Conservation (phyloP, 1,140 invertebrate genomes). For the Drosophila pallidifrons region DNA sequence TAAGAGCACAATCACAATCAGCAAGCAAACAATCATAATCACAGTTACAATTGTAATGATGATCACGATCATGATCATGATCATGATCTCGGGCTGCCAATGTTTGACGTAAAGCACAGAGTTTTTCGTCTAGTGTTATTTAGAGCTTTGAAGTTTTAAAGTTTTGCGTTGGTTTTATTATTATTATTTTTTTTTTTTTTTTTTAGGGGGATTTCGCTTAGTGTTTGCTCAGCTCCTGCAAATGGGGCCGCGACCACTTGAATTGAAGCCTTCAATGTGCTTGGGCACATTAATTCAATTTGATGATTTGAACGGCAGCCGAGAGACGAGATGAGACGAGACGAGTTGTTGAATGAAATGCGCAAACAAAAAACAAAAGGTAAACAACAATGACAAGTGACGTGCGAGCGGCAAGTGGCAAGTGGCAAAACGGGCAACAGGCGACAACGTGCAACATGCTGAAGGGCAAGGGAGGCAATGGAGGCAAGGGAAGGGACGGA, state of each 20-base stretch:
- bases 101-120: neutral
- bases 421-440: conserved; percentile 15
- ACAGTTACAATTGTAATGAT: neutral
- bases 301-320: conserved; percentile 53
- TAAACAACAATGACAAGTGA: conserved; percentile 63
- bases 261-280: conserved; percentile 71
- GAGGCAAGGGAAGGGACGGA: too few relatives aligned
- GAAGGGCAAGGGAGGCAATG: neutral
- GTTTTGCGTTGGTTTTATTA: conserved; percentile 3
- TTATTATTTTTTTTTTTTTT: neutral
- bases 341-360: conserved; percentile 42
- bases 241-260: conserved; percentile 55
- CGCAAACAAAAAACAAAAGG: conserved; percentile 61
- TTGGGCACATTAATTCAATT: conserved; percentile 53
- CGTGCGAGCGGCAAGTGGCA: conserved; percentile 46
- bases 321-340: too few relatives aligned
- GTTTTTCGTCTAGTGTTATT: conserved; percentile 3
- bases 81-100: conserved; percentile 35
- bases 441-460: conserved; percentile 14
- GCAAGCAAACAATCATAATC: neutral
- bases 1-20: neutral
- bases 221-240: conserved; percentile 72
- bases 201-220: conserved; percentile 7
- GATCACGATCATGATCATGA: conserved; percentile 11
- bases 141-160: neutral